A percentile compares a stretch with the other conserved stretches of the same genome.
Conservation (phyloP, 2,113 vertebrate species). For the Dunckerocampus dactyliophorus region DNA sequence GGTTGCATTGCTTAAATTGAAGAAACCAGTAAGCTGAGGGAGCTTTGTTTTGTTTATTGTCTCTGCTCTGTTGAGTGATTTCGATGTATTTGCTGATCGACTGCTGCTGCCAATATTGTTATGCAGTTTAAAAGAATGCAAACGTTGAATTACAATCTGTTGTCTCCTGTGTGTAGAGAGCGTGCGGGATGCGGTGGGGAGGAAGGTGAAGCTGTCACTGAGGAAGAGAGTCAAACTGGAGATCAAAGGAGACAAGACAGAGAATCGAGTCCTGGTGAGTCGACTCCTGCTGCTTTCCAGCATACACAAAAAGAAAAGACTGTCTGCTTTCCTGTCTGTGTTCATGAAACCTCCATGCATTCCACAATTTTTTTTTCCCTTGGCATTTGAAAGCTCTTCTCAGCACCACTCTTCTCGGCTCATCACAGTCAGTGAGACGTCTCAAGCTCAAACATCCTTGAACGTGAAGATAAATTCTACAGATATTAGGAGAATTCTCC, state of each 20-base stretch:
- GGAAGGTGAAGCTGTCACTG: slow-evolving; percentile 88
- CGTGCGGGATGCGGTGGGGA: slow-evolving; percentile 90
- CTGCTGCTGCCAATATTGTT: neutral
- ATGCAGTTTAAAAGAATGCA: neutral
- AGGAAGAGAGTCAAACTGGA: slow-evolving; percentile 94
- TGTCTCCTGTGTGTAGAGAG: slow-evolving; percentile 57
- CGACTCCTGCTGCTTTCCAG: slow-evolving; percentile 54
- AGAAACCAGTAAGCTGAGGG: neutral
- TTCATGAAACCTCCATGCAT: neutral
- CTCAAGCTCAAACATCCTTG: neutral
- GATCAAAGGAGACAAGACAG: slow-evolving; percentile 92
- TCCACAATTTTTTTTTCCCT: neutral
- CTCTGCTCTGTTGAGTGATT: neutral
- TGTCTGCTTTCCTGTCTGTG: slow-evolving; percentile 6
- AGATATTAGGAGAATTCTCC: too few species aligned
- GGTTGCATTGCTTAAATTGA: too few species aligned
- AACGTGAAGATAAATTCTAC: neutral
- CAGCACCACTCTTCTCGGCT: neutral
- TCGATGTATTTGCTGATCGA: neutral
- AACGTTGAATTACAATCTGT: neutral
- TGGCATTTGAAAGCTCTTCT: neutral
- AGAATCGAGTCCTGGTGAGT: slow-evolving; percentile 95
- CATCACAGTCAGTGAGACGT: neutral
- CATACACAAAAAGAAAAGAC: slow-evolving; percentile 3
- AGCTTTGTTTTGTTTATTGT: neutral